These are phyloP conservation scores for Nemurella pictetii DNA, from an alignment of 2,888 invertebrate genomes.

Conservation along the genomic window DNA sequence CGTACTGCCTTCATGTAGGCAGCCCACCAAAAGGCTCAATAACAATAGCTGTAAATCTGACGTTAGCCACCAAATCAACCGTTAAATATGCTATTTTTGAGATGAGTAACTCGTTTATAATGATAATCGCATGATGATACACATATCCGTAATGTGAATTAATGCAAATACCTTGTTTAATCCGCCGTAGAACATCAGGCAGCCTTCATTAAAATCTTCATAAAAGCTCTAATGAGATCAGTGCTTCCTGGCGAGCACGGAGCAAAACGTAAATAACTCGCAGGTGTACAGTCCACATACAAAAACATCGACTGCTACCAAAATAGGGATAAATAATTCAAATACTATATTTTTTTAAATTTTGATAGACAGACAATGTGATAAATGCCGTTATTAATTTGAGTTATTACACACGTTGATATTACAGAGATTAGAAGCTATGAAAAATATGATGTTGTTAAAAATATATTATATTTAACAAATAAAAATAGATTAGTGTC, in stretches of 20 bases:
- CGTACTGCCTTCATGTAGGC: neutral
- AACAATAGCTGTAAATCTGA: neutral
- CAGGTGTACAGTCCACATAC: neutral
- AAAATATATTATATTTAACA: too few species aligned
- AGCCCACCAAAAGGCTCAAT: neutral
- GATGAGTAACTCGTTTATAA: neutral
- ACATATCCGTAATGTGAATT: neutral
- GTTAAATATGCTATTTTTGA: neutral
- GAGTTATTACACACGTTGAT: too few species aligned
- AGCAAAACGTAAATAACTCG: neutral
- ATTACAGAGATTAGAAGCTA: too few species aligned
- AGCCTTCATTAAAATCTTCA: conserved; percentile 36
- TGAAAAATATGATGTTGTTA: too few species aligned
- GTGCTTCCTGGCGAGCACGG: neutral
- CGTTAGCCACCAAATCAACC: neutral
- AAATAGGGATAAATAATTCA: too few species aligned
- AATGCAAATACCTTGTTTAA: conserved; percentile 40
- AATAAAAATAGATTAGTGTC: too few species aligned
- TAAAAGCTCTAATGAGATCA: conserved; percentile 35
- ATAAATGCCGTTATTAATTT: too few species aligned
- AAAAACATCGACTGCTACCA: neutral
- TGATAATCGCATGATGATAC: neutral
- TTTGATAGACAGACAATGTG: too few species aligned
- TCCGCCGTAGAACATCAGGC: conserved; percentile 43
- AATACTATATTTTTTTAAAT: too few species aligned